phyloP scores from a whole-genome alignment of 1,140 invertebrate species.

The Heliconius hermathena region DNA sequence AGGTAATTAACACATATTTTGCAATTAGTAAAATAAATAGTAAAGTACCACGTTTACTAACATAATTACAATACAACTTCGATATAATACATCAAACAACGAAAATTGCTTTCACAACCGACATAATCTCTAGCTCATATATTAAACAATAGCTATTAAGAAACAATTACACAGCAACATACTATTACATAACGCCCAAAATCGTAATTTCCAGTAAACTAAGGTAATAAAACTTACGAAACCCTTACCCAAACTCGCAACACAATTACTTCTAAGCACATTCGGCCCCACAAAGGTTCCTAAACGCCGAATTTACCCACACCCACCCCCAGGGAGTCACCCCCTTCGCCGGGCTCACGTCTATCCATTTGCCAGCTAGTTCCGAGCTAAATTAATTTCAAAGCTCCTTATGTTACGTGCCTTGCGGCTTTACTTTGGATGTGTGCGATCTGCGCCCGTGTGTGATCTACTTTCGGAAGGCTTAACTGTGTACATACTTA shows the following conservation, averaged over 20 bases:
- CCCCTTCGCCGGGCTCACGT: slow-evolving; percentile 71
- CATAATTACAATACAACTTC: not conserved
- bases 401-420: slow-evolving; percentile 82
- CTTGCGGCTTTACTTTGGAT: slow-evolving; percentile 74
- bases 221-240: slow-evolving; percentile 48
- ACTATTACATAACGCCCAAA: slow-evolving; percentile 16
- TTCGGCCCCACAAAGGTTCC: slow-evolving; percentile 74
- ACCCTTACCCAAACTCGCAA: slow-evolving; percentile 48
- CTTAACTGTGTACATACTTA: slow-evolving; percentile 70
- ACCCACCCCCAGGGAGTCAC: slow-evolving; percentile 46
- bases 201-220: slow-evolving; percentile 46
- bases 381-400: slow-evolving; percentile 82
- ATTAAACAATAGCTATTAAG: not conserved
- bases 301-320: slow-evolving; percentile 79
- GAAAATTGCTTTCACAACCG: not conserved
- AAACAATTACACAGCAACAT: slow-evolving; percentile 10
- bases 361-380: slow-evolving; percentile 82
- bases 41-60: too few species aligned
- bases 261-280: slow-evolving; percentile 72
- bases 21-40: too few species aligned
- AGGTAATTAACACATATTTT: too few species aligned
- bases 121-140: not conserved
- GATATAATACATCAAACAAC: not conserved
- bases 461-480: slow-evolving; percentile 71
- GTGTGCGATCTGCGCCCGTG: slow-evolving; percentile 60